phyloP scores from a whole-genome alignment of 2,888 invertebrate species.

The Gerris lacustris region DNA sequence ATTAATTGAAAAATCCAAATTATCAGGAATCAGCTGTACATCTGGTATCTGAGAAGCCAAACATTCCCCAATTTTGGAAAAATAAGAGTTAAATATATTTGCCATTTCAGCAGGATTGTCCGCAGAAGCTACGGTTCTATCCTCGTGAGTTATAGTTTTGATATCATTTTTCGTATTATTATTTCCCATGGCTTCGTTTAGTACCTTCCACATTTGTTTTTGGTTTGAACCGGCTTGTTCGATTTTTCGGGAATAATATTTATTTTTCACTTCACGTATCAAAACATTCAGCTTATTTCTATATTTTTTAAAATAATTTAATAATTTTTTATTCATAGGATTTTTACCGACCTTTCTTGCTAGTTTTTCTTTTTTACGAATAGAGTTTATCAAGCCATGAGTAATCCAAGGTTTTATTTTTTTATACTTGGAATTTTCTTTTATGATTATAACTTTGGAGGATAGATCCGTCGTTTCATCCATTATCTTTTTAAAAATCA shows the following conservation, averaged over 20 bases:
- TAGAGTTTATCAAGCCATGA: background rate
- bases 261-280: background rate
- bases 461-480: background rate
- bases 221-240: background rate
- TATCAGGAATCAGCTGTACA: background rate
- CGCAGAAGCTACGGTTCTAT: background rate
- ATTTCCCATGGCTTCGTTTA: slow-evolving; percentile 12
- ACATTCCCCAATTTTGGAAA: slow-evolving; percentile 7
- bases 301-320: background rate
- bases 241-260: slow-evolving; percentile 5
- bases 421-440: background rate
- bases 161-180: background rate
- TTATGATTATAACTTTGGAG: background rate
- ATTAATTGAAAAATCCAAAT: background rate
- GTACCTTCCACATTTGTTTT: slow-evolving; percentile 11
- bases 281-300: background rate
- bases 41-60: background rate
- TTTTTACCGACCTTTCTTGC: background rate
- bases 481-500: background rate
- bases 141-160: slow-evolving; percentile 10
- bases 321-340: background rate
- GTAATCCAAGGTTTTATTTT: background rate
- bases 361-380: background rate
- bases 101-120: slow-evolving; percentile 6
- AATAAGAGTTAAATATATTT: slow-evolving; percentile 10